Conservation (phyloP, 2,113 vertebrate genomes). For the Suncus etruscus region DNA sequence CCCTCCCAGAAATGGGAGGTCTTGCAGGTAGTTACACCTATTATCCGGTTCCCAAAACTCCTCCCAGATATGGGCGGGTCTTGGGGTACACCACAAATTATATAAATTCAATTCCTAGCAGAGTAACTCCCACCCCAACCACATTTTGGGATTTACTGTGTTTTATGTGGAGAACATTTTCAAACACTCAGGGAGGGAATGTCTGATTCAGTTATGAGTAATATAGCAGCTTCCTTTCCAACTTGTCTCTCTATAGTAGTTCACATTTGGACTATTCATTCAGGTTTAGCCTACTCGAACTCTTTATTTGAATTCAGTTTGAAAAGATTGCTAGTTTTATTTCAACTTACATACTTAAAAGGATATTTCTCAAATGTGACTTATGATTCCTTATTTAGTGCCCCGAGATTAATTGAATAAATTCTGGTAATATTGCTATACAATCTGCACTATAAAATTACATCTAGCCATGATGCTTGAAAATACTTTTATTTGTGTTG, state of each 20-base stretch:
- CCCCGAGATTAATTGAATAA: conserved; percentile 62
- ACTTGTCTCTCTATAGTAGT: conserved; percentile 39
- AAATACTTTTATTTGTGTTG: conserved; percentile 46
- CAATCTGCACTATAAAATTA: conserved; percentile 61
- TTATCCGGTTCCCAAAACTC: no score
- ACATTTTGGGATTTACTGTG: conserved; percentile 21
- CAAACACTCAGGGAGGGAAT: conserved; percentile 4
- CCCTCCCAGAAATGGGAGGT: no score
- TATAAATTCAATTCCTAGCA: background rate
- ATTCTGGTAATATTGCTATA: conserved; percentile 24
- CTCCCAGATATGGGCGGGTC: no score
- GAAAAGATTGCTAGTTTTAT: conserved; percentile 47
- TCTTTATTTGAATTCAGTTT: conserved; percentile 33
- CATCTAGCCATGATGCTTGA: conserved; percentile 61
- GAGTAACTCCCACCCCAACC: background rate
- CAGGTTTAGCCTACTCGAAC: conserved; percentile 47
- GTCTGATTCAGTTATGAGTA: conserved; percentile 76
- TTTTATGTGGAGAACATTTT: conserved; percentile 54
- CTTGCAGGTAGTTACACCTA: no score
- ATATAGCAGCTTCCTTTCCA: conserved; percentile 68
- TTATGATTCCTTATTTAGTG: conserved; percentile 28
- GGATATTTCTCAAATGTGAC: conserved; percentile 46
- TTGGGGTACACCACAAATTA: no score
- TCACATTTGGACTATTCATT: conserved; percentile 57
- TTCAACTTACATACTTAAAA: conserved; percentile 36